These are phyloP conservation scores for Cheilosia pagana DNA, from an alignment of 2,888 invertebrate species.

Conservation along the genomic window DNA sequence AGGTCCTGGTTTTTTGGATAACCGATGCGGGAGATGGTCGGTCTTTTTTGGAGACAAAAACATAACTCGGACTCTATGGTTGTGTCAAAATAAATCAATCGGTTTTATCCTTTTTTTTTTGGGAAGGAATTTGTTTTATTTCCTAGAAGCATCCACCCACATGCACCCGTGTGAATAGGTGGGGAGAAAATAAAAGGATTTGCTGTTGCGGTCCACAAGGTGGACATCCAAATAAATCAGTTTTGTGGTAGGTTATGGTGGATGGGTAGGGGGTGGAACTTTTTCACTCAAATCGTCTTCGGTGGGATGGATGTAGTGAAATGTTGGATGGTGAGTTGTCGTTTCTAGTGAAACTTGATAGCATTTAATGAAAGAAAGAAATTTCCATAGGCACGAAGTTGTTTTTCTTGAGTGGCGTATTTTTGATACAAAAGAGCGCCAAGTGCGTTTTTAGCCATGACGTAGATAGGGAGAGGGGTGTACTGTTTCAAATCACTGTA, in stretches of 20 bases:
- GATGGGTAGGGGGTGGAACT: background rate
- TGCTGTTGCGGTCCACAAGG: constrained; percentile 59
- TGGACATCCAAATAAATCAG: constrained; percentile 61
- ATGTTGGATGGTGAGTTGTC: no score
- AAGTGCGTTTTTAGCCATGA: no score
- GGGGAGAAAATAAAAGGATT: constrained; percentile 52
- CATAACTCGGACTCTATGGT: constrained; percentile 75
- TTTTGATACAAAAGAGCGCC: no score
- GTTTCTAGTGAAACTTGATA: no score
- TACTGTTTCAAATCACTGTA: no score
- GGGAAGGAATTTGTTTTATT: constrained; percentile 58
- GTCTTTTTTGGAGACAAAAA: constrained; percentile 63
- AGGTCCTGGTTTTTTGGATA: constrained; percentile 42
- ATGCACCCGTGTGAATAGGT: constrained; percentile 7
- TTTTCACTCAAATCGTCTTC: no score
- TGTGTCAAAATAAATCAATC: constrained; percentile 83
- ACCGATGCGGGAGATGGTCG: background rate
- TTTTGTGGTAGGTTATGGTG: constrained; percentile 27
- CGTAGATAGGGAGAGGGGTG: no score
- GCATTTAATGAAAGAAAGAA: no score
- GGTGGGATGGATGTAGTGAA: no score
- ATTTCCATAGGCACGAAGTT: no score
- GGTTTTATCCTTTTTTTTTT: constrained; percentile 80
- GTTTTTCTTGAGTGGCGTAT: no score
- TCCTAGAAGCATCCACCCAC: constrained; percentile 26